A percentile compares a stretch with the other conserved stretches of the same genome.
Conservation (phyloP, 1,140 invertebrate genomes). For the Saccostrea glomerata region DNA sequence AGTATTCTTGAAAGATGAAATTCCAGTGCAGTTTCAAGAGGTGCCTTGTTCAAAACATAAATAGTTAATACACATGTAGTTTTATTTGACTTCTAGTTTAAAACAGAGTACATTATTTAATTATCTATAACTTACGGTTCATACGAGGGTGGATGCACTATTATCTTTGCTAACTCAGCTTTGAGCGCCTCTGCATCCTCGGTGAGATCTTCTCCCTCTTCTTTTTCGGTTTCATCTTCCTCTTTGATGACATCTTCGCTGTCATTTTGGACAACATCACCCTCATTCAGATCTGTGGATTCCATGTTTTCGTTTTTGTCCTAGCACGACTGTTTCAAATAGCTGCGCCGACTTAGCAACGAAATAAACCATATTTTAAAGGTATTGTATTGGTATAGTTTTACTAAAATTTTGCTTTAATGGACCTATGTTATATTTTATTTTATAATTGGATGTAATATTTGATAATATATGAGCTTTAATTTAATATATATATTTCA, state of each 20-base stretch:
- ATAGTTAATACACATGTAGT: too few species aligned
- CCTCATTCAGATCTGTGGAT: constrained; percentile 52
- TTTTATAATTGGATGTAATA: neutral
- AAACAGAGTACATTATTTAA: too few species aligned
- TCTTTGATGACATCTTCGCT: constrained; percentile 56
- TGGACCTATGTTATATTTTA: neutral
- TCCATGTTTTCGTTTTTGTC: constrained; percentile 45
- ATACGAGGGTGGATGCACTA: constrained; percentile 70
- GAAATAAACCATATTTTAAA: neutral
- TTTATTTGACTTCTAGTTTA: too few species aligned
- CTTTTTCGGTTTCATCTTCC: constrained; percentile 53
- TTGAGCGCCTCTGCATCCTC: constrained; percentile 74
- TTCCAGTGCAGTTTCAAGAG: too few species aligned
- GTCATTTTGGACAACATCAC: constrained; percentile 50
- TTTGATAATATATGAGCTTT: neutral
- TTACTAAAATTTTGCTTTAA: neutral
- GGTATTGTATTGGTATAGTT: neutral
- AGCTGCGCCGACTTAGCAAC: constrained; percentile 73
- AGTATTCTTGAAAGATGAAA: too few species aligned
- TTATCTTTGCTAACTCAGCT: constrained; percentile 74
- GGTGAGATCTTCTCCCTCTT: constrained; percentile 61
- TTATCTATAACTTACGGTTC: constrained; percentile 57
- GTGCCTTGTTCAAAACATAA: too few species aligned
- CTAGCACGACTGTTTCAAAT: constrained; percentile 39
- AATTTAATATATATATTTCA: neutral